Percentiles rank a stretch among this genome's conserved stretches.
These are phyloP conservation scores for Phrynocephalus guinanensis DNA, from an alignment of 2,797 vertebrate genomes.

Conservation along the genomic window DNA sequence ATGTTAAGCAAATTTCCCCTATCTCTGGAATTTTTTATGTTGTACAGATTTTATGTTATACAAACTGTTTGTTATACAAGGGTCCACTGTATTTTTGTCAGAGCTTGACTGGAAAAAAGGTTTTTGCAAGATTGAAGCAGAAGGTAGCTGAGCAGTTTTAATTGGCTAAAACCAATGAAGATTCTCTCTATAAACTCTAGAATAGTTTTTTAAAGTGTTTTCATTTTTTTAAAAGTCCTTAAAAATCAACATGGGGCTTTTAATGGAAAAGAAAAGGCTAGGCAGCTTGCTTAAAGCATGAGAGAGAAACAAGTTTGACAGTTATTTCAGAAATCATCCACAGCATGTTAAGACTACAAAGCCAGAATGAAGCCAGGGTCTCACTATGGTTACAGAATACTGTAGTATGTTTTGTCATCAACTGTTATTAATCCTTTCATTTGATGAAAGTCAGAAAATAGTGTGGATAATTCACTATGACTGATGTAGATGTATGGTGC, in stretches of 20 bases:
- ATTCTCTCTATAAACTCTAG: not conserved
- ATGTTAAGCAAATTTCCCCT: no score
- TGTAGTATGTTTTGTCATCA: not conserved
- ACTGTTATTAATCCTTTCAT: conserved; percentile 3
- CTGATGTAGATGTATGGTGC: not conserved
- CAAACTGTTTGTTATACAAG: no score
- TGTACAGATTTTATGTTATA: no score
- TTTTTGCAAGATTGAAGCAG: not conserved
- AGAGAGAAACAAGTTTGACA: not conserved
- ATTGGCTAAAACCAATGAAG: not conserved
- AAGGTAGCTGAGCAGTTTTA: not conserved
- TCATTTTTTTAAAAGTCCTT: not conserved
- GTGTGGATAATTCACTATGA: not conserved
- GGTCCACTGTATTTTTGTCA: no score
- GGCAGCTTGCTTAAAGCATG: not conserved
- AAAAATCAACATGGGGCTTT: not conserved
- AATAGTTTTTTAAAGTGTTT: not conserved
- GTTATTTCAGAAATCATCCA: not conserved
- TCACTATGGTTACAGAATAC: not conserved
- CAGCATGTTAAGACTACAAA: not conserved
- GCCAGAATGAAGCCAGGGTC: not conserved
- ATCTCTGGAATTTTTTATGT: no score
- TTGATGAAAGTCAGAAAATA: not conserved
- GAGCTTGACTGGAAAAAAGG: not conserved
- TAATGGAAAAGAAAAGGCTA: not conserved